phyloP scores from a whole-genome alignment of 2,888 invertebrate genomes.

The Zygothrica quintamaculata region DNA sequence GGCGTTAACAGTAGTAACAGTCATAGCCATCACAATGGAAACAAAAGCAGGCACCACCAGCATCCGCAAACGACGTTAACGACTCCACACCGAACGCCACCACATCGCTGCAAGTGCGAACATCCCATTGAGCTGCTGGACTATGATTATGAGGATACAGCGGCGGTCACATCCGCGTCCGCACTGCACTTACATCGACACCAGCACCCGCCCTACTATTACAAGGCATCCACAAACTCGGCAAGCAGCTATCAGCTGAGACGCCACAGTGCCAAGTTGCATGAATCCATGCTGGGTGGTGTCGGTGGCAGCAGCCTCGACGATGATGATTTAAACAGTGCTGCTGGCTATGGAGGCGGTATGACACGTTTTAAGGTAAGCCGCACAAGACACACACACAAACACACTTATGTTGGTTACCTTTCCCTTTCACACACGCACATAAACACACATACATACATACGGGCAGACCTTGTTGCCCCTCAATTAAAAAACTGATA shows the following conservation, averaged over 20 bases:
- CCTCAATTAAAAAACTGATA: slow-evolving; percentile 52
- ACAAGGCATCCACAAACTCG: slow-evolving; percentile 48
- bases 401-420: too few species aligned
- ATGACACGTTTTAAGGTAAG: slow-evolving; percentile 71
- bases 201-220: slow-evolving; percentile 72
- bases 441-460: slow-evolving; percentile 1
- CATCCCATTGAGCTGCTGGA: slow-evolving; percentile 72
- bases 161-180: slow-evolving; percentile 39
- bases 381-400: slow-evolving; percentile 19
- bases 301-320: slow-evolving; percentile 63
- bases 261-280: slow-evolving; percentile 64
- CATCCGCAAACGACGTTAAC: slow-evolving; percentile 51
- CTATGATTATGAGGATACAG: slow-evolving; percentile 64
- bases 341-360: slow-evolving; percentile 65
- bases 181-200: slow-evolving; percentile 49
- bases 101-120: slow-evolving; percentile 72
- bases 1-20: slow-evolving; percentile 46
- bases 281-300: slow-evolving; percentile 68
- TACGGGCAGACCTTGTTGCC: slow-evolving; percentile 26
- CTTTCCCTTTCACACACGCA: slow-evolving; percentile 3
- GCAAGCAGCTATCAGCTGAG: slow-evolving; percentile 52
- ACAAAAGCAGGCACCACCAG: slow-evolving; percentile 54
- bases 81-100: slow-evolving; percentile 64
- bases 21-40: slow-evolving; percentile 63
- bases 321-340: slow-evolving; percentile 65